Evolutionary conservation across 2,113 vertebrate genomes (phyloP), one percentile per base, ranked within the genome.

Genomic region (Neotoma lepida): DNA sequence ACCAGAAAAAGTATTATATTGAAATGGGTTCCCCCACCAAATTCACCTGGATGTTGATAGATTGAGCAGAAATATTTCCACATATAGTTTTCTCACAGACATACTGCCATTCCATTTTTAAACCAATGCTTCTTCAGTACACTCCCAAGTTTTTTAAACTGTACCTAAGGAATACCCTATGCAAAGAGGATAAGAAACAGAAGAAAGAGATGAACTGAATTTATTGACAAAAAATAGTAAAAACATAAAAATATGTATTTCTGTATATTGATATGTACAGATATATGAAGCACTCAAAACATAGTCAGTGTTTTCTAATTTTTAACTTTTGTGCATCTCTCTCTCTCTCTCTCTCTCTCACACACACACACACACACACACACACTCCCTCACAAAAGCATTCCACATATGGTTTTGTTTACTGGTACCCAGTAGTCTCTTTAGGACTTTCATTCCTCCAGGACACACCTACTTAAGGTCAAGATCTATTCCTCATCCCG

Each of bases 31-130:
- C 10, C 4, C 4, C 1, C 71, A 2, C 33, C 73, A 15, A 92
- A 90, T 94, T 30, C 41, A 70, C 64, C 84, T 96, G 76, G 35
- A 44, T 81, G 30, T 96, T 85, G 33, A 41, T 95, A 94, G 63
- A 94, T 49, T 61, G 81, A 96, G 73, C n/a, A 95, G 66, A 95
- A 96, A 94, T 91, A 86, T 94, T 95, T 95, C 24, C 44, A 94
- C n/a, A 35, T 80, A 73, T n/a, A 61, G 26, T 86, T 91, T 93
- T 94, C 54, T 93, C 18, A 95, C 93, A 70, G 93, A 95, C 94
- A 96, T 63, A 64, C 51, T 82, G 44, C 87, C 88, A 94, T 86
- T 97, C 88, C 56, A 88, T 90, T 94, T 97, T 90, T 44, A 95
- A 93, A 92, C n/a, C 46, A 82, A 92, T 61, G 46, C 35, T 56